Conservation (phyloP, 2,797 vertebrate species). For the Alouatta caraya region DNA sequence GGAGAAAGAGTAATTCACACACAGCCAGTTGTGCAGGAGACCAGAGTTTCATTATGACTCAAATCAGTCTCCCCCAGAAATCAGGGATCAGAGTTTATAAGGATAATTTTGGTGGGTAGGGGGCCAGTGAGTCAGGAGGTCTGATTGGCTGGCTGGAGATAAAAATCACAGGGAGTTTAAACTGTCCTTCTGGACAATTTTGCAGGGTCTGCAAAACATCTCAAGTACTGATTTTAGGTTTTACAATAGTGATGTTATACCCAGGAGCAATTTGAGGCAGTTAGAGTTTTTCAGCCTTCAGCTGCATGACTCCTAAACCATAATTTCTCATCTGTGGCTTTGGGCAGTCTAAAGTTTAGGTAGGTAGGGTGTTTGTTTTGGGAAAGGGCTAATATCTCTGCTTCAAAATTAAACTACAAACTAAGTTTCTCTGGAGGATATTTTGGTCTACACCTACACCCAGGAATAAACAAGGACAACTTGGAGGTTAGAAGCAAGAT, state of each 20-base stretch:
- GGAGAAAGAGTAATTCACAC: not conserved
- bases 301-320: not conserved
- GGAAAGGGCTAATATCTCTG: not conserved
- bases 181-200: not conserved
- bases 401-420: not conserved
- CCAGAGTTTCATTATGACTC: not conserved
- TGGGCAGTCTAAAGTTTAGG: not conserved
- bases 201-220: not conserved
- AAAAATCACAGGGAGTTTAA: not conserved
- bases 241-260: not conserved
- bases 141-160: not conserved
- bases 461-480: not conserved
- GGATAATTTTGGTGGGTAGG: not conserved
- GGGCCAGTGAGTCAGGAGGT: not conserved
- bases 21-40: not conserved
- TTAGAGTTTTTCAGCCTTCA: not conserved
- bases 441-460: not conserved
- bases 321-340: not conserved
- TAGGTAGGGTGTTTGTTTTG: not conserved
- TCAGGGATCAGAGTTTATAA: not conserved
- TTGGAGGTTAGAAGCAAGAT: not conserved
- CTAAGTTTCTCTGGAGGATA: not conserved
- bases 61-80: not conserved
- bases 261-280: not conserved
- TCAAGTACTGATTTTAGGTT: not conserved